Evolutionary conservation across 2,888 invertebrate genomes (phyloP), one percentile per base, ranked within the genome.

Genomic region (Pterobdella sp.): DNA sequence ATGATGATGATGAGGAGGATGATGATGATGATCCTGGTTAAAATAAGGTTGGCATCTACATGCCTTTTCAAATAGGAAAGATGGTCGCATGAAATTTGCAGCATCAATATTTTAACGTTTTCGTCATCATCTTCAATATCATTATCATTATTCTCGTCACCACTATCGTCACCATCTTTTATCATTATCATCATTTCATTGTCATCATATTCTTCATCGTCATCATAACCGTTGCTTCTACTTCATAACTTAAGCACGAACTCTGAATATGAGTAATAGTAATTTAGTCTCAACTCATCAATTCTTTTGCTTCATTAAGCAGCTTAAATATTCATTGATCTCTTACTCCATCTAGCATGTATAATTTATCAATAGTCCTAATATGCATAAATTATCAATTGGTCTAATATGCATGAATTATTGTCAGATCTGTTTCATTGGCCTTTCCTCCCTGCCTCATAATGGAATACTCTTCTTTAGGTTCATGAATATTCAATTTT

Each of bases 391-490:
- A 64, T 31, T 64, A 32, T 22, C 37, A 26, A 35, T 67, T 22
- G 10, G 37, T 67, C 26, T 7, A 35, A 26, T 32, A 35, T 0
- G 35, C 22, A 36, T 35, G 22, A 26, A 34, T 42, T 4, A 32
- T 49, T 65, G 63, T n/a, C 72, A 75, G 75, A 63, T 65, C 60
- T 7, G 68, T 76, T 4, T 76, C 73, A 31, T 72, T 77, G 10
- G 67, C 63, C 22, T 49, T 49, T 31, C 75, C 68, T 10, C 56
- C 75, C 72, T 72, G 72, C 34, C 69, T 75, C 32, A 37, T 75
- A 52, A 56, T 73, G 74, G 77, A 77, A 65, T 66, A 68, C n/a
- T 73, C 74, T 3, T 68, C 75, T n/a, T 37, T 73, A 1, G 77
- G 60, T 56, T 14, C 4, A 26, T 22, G 14, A 14, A 4, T 22